Conservation (phyloP, 2,113 vertebrate genomes). For the Saguinus midas region DNA sequence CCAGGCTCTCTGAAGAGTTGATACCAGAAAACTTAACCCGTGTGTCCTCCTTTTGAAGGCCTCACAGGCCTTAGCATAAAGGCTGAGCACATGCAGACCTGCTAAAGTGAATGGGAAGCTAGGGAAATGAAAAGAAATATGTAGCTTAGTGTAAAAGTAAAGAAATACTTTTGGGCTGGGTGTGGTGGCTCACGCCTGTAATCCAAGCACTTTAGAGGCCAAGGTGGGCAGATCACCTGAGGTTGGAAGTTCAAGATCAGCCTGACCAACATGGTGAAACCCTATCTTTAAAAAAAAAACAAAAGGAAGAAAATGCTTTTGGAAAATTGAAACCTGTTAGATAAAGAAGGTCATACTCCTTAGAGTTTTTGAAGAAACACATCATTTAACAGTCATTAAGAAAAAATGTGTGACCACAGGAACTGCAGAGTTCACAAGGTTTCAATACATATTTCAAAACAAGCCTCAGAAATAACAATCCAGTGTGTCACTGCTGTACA, state of each 20-base stretch:
- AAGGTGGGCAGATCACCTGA: no score
- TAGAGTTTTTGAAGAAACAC: background rate
- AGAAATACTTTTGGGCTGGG: background rate
- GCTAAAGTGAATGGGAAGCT: constrained; percentile 6
- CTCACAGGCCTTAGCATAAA: background rate
- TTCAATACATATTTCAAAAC: constrained; percentile 53
- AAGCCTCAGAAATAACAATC: constrained; percentile 49
- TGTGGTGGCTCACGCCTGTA: no score
- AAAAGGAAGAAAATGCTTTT: background rate
- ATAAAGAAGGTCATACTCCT: constrained; percentile 1
- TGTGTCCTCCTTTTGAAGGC: no score
- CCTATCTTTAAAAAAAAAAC: no score
- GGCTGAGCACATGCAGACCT: background rate
- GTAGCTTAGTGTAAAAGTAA: background rate
- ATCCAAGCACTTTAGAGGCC: no score
- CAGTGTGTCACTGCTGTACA: constrained; percentile 29
- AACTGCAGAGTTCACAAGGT: constrained; percentile 38
- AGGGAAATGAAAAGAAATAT: background rate
- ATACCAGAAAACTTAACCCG: background rate
- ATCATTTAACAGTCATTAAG: constrained; percentile 53
- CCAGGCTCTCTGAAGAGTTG: background rate
- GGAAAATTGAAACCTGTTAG: constrained; percentile 10
- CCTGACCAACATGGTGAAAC: no score
- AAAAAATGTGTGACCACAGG: constrained; percentile 64
- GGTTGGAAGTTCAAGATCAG: no score